Conservation (phyloP, 2,888 invertebrate species). For the Nemurella pictetii region DNA sequence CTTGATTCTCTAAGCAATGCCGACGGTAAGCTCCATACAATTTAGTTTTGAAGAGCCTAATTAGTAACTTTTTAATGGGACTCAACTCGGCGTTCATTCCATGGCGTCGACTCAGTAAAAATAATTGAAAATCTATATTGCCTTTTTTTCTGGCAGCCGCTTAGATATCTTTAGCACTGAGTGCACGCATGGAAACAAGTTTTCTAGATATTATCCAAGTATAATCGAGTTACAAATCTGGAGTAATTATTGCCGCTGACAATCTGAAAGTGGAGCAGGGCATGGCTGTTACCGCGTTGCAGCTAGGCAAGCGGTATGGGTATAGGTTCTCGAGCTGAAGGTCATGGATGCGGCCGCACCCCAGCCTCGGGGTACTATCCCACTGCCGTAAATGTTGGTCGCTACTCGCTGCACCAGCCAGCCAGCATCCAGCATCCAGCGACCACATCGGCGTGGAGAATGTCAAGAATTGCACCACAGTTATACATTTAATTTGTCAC, state of each 20-base stretch:
- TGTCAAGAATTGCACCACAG: neutral
- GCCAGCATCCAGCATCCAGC: too few relatives aligned
- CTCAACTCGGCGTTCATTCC: neutral
- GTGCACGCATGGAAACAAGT: conserved; percentile 9
- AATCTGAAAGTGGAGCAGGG: conserved; percentile 25
- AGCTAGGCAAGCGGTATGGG: neutral
- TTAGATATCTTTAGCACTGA: neutral
- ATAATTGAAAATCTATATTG: neutral
- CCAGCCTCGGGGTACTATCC: conserved; percentile 4
- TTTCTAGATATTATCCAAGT: conserved; percentile 12
- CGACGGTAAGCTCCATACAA: neutral
- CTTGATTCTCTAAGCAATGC: neutral
- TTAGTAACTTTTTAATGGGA: neutral
- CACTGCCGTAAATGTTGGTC: neutral
- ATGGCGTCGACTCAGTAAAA: neutral
- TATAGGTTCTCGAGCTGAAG: conserved; percentile 1
- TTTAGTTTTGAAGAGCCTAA: neutral
- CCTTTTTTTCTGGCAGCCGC: neutral
- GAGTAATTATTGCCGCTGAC: conserved; percentile 14
- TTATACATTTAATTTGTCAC: neutral
- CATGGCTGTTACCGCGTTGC: neutral
- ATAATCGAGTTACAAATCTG: conserved; percentile 31
- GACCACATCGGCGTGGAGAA: neutral
- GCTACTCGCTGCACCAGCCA: too few relatives aligned
- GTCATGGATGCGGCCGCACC: conserved; percentile 28